Percentiles rank a stretch among this genome's conserved stretches.
phyloP scores from a whole-genome alignment of 2,888 invertebrate species.

The Steinernema hermaphroditum region DNA sequence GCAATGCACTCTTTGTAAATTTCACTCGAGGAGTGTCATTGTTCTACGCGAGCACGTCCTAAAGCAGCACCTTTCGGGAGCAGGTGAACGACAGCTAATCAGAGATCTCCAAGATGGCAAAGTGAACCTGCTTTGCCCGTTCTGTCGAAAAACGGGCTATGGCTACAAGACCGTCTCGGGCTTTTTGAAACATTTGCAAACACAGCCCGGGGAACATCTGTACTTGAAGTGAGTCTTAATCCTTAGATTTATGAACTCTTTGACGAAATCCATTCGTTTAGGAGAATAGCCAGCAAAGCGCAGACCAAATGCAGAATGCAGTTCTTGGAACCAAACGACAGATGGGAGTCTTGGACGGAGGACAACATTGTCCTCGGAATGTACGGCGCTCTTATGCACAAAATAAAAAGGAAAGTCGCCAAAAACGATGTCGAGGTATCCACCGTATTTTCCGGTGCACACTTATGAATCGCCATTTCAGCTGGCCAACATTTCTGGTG shows the following conservation, averaged over 20 bases:
- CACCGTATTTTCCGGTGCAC: not conserved
- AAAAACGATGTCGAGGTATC: not conserved
- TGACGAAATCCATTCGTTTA: no score
- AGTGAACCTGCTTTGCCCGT: constrained; percentile 44
- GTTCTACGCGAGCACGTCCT: constrained; percentile 10
- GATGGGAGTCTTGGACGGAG: constrained; percentile 49
- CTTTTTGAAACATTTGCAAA: constrained; percentile 46
- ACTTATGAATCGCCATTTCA: not conserved
- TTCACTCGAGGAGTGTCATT: not conserved
- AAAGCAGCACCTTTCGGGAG: not conserved
- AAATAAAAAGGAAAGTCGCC: not conserved
- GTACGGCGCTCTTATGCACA: constrained; percentile 28
- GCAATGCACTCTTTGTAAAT: constrained; percentile 18
- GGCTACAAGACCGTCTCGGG: constrained; percentile 54
- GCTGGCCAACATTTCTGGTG: not conserved
- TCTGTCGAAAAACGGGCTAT: constrained; percentile 54
- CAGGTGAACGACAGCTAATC: constrained; percentile 7
- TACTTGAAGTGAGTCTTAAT: constrained; percentile 48
- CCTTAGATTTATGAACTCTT: no score
- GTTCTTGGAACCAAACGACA: constrained; percentile 39
- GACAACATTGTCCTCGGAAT: constrained; percentile 47
- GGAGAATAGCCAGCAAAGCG: constrained; percentile 6
- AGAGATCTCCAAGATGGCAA: not conserved
- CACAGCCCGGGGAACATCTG: constrained; percentile 46
- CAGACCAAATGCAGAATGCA: constrained; percentile 2